Base-by-base conservation (phyloP, 2,113 vertebrate species). In the Epinephelus fuscoguttatus region DNA sequence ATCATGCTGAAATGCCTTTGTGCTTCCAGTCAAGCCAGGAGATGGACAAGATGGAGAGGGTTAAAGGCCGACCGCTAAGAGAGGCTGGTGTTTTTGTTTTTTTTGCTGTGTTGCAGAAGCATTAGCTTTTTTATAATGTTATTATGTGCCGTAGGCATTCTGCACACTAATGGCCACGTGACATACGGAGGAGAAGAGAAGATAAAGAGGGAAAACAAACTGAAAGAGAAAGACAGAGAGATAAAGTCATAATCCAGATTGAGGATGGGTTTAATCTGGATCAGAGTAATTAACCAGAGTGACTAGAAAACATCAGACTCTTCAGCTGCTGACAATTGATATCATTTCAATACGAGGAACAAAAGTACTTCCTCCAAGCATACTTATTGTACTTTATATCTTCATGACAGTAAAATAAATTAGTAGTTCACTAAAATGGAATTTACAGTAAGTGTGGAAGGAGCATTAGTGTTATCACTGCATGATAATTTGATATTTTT, bases 181-280 rank as follows among this genome's bases (percentile, higher is more conserved):
- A 50, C 33, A 40, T 6, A 70, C 11, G 56, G 49, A 70, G 17
- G 70, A 19, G 4, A 14, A 52, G 1, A 17, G 37, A 62, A 4
- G n/a, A 55, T 17, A 55, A 47, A 4, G 61, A 59, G 25, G 27
- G 15, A 50, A 1, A 23, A 42, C 42, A 62, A 61, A 69, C 21
- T 50, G 33, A 71, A 49, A 63, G 60, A 50, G 55, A 70, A 62
- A 88, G 40, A 47, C 23, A 72, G 25, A 67, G 50, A 72, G 70
- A 78, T 56, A 40, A 61, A 81, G 59, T 70, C 52, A 47, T 84
- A 75, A 81, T 84, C 81, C 78, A 82, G 75, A 83, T 68, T 33
- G 67, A 67, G 53, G 73, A 75, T 40, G 75, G 78, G 55, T 55
- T 77, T 84, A 90, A 88, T 88, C 83, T 87, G 76, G 81, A 81